Conservation (phyloP, 2,113 vertebrate genomes). For the Bambusicola thoracicus region DNA sequence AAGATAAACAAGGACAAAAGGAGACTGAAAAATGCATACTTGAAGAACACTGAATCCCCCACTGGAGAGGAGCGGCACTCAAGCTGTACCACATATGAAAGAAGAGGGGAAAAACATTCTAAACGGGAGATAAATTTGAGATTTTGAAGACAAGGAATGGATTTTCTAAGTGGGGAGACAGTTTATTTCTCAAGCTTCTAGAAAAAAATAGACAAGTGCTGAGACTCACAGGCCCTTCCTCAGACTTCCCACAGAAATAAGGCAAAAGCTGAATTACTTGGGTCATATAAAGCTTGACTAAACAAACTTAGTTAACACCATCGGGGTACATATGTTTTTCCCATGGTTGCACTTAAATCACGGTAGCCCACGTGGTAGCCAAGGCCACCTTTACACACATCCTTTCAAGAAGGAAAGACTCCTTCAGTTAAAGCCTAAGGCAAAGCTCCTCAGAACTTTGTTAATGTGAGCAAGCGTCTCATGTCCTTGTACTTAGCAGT, state of each 20-base stretch:
- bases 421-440: not conserved
- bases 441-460: not conserved
- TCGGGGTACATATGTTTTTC: not conserved
- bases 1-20: not conserved
- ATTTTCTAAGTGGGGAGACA: not conserved
- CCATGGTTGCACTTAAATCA: not conserved
- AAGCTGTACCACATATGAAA: not conserved
- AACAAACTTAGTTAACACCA: not conserved
- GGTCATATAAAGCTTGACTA: not conserved
- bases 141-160: not conserved
- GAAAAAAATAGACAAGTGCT: not conserved
- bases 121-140: not conserved
- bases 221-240: not conserved
- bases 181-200: not conserved
- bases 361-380: not conserved
- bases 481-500: not conserved
- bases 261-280: not conserved
- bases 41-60: not conserved
- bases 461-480: not conserved
- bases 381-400: not conserved
- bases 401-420: not conserved
- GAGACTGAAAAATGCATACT: not conserved
- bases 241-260: not conserved
- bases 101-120: not conserved
- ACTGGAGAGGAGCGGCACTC: not conserved